Conservation (phyloP, 2,797 vertebrate species). For the Chelon labrosus region DNA sequence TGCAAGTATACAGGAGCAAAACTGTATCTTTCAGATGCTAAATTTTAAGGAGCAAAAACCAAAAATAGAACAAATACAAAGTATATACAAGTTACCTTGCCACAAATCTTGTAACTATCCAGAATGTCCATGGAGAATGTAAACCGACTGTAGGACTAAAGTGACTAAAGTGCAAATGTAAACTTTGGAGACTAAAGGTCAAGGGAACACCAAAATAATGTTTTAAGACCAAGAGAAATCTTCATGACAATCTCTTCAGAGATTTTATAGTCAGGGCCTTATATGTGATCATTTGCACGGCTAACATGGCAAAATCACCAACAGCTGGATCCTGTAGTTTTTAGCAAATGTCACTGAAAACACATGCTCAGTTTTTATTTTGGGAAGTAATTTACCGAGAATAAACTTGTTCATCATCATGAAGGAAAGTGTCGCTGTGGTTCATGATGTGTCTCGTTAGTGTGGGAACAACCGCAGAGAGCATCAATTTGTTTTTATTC, state of each 20-base stretch:
- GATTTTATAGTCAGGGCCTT: too few species aligned
- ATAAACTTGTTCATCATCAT: not conserved
- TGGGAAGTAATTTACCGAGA: not conserved
- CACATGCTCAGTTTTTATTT: not conserved
- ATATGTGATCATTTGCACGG: not conserved
- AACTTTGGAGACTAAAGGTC: not conserved
- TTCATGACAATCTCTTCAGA: too few species aligned
- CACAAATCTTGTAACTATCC: too few species aligned
- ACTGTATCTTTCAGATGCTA: too few species aligned
- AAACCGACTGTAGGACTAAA: too few species aligned
- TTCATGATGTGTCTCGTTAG: not conserved
- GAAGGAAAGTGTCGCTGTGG: not conserved
- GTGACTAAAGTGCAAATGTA: too few species aligned
- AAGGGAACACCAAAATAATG: not conserved
- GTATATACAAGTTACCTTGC: too few species aligned
- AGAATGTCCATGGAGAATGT: too few species aligned
- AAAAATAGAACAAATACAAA: too few species aligned
- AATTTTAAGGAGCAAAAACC: too few species aligned
- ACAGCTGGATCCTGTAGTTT: not conserved
- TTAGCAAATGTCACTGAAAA: not conserved
- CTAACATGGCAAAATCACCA: not conserved
- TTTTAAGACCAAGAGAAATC: not conserved
- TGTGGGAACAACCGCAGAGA: not conserved
- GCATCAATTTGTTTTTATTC: conserved; percentile 1
- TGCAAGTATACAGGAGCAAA: too few species aligned